Evolutionary conservation across 2,113 vertebrate species (phyloP).

Genomic region (Numenius arquata): DNA sequence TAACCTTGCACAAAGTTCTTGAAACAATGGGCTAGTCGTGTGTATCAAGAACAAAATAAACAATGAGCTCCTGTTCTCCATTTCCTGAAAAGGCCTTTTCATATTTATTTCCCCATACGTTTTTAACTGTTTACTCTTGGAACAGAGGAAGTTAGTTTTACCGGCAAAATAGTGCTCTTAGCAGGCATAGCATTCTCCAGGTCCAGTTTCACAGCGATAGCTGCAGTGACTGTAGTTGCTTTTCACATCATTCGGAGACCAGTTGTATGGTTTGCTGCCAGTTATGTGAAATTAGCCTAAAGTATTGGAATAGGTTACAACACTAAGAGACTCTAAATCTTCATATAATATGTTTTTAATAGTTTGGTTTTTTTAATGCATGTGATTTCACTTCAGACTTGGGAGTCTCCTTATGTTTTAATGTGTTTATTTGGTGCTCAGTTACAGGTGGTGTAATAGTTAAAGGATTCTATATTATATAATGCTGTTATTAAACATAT

Average conservation of each 20-base stretch:
- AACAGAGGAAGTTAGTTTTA: background rate
- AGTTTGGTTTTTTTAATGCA: background rate
- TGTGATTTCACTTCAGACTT: background rate
- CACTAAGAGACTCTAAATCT: background rate
- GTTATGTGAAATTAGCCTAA: background rate
- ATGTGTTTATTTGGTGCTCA: background rate
- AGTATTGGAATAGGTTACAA: background rate
- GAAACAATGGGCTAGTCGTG: constrained; percentile 51
- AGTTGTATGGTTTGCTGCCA: background rate
- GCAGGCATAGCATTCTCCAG: background rate
- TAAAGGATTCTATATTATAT: background rate
- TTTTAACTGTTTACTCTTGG: constrained; percentile 24
- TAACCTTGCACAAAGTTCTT: constrained; percentile 48
- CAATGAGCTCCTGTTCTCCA: constrained; percentile 64
- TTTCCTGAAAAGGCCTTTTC: constrained; percentile 52
- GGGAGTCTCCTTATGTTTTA: background rate
- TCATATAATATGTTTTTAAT: background rate
- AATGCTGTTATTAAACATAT: background rate
- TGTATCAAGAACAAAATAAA: constrained; percentile 43
- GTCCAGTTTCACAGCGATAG: background rate
- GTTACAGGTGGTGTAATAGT: background rate
- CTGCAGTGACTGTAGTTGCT: background rate
- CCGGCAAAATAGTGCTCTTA: background rate
- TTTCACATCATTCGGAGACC: background rate
- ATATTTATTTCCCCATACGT: background rate